Conservation (phyloP, 1,140 invertebrate genomes). For the honey bee (Apis mellifera) region DNA sequence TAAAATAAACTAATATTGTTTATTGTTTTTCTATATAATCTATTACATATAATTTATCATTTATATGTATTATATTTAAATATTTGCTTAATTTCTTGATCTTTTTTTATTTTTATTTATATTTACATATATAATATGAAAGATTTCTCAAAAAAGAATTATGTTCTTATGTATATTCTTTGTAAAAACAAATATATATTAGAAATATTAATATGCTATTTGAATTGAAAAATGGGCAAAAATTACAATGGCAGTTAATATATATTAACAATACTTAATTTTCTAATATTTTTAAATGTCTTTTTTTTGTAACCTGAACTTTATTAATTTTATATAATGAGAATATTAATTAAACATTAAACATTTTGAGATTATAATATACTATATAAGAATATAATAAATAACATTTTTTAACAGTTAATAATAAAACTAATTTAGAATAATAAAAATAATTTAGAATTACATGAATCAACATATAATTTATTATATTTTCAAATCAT, state of each 20-base stretch:
- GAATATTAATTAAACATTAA: background rate
- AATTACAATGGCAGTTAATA: slow-evolving; percentile 18
- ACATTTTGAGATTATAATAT: background rate
- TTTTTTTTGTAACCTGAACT: background rate
- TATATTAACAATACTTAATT: slow-evolving; percentile 30
- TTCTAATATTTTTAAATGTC: slow-evolving; percentile 1
- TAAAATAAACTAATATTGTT: slow-evolving; percentile 5
- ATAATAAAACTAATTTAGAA: slow-evolving; percentile 14
- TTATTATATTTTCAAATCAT: slow-evolving; percentile 24
- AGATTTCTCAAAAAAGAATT: background rate
- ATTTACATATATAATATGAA: slow-evolving; percentile 58
- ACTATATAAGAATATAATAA: slow-evolving; percentile 22
- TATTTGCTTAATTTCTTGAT: slow-evolving; percentile 35
- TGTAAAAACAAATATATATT: slow-evolving; percentile 32
- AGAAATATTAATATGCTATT: slow-evolving; percentile 33
- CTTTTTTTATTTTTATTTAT: slow-evolving; percentile 48
- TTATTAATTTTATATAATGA: background rate
- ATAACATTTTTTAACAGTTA: slow-evolving; percentile 11
- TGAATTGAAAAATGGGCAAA: slow-evolving; percentile 43
- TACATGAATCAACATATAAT: background rate
- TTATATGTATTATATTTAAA: slow-evolving; percentile 43
- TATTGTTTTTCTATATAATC: slow-evolving; percentile 16
- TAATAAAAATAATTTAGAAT: background rate
- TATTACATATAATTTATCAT: slow-evolving; percentile 13
- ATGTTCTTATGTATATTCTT: background rate